phyloP scores from a whole-genome alignment of 2,113 vertebrate genomes.

The Anoura caudifer region DNA sequence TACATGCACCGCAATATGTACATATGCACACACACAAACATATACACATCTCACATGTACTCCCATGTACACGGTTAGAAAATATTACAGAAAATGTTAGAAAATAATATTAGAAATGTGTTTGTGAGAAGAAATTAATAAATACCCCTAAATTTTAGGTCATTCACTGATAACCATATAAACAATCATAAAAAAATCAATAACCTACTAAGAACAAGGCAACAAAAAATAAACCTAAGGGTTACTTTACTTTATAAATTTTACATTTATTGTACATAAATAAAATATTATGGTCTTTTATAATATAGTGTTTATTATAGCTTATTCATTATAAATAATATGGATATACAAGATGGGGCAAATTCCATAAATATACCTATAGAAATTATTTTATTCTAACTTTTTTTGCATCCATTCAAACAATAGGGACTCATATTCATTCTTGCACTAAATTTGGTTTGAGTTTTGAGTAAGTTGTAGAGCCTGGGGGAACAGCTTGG shows the following conservation, averaged over 20 bases:
- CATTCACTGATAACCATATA: constrained; percentile 45
- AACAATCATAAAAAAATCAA: constrained; percentile 47
- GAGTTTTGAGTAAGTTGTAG: constrained; percentile 32
- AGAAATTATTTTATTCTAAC: constrained; percentile 33
- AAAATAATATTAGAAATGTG: neutral
- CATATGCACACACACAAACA: neutral
- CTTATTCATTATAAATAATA: constrained; percentile 10
- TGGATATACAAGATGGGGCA: neutral
- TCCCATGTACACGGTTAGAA: neutral
- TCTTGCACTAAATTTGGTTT: constrained; percentile 22
- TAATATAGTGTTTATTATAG: neutral
- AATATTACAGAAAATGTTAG: neutral
- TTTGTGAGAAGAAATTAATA: constrained; percentile 35
- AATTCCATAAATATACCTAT: neutral
- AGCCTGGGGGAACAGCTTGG: neutral
- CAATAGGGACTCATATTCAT: constrained; percentile 17
- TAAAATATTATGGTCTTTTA: neutral
- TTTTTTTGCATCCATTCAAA: neutral
- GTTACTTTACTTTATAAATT: neutral
- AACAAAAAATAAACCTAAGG: neutral
- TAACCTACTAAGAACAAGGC: neutral
- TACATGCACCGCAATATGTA: constrained; percentile 38
- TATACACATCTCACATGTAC: neutral
- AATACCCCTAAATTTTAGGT: constrained; percentile 61
- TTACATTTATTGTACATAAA: neutral